Evolutionary conservation across 2,797 vertebrate species (phyloP).

Genomic region (Propithecus deckenii): DNA sequence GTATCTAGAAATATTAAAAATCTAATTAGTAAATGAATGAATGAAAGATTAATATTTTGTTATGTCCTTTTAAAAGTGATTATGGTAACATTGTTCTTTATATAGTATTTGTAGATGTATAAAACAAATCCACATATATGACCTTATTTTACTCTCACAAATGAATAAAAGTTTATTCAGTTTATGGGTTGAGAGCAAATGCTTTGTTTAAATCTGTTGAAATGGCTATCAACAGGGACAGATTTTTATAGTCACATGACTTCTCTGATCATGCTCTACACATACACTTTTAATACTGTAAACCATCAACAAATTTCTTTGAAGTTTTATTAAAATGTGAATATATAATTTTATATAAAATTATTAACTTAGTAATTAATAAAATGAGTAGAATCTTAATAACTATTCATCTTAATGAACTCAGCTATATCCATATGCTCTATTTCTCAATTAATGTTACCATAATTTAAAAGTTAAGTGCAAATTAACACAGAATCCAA

Average conservation of each 20-base stretch:
- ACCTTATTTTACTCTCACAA: not conserved
- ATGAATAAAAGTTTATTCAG: not conserved
- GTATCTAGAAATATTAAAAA: not conserved
- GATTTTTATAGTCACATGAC: not conserved
- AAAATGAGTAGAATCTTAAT: not conserved
- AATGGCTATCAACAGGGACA: not conserved
- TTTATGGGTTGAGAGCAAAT: not conserved
- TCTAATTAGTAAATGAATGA: not conserved
- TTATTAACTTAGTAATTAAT: not conserved
- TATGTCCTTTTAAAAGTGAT: not conserved
- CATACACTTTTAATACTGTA: not conserved
- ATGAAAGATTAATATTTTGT: not conserved
- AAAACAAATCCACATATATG: not conserved
- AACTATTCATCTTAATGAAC: not conserved
- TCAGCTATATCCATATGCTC: not conserved
- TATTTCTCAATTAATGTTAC: not conserved
- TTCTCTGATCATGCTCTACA: not conserved
- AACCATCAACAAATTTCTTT: not conserved
- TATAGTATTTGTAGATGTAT: not conserved
- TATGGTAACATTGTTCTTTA: not conserved
- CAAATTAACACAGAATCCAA: not conserved
- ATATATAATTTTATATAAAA: conserved; percentile 7
- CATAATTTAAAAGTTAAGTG: not conserved
- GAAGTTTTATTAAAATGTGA: not conserved
- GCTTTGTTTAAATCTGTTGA: not conserved